phyloP scores from a whole-genome alignment of 2,113 vertebrate genomes.

The Syngnathus scovelli region DNA sequence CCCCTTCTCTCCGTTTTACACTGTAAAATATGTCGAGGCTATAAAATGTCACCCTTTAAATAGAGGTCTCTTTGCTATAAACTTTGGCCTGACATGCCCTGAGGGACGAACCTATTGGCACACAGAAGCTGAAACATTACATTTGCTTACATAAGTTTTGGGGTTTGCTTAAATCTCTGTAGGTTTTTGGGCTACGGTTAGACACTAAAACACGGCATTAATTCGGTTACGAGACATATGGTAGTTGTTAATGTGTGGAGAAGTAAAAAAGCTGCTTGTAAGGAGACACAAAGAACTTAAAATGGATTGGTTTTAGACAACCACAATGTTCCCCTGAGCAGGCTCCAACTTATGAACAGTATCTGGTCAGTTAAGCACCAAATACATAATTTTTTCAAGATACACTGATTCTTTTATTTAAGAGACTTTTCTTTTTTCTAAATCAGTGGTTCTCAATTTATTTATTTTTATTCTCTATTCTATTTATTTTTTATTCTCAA shows the following conservation, averaged over 20 bases:
- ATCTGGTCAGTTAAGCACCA: neutral
- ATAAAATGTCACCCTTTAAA: conserved; percentile 50
- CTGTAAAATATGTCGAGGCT: conserved; percentile 40
- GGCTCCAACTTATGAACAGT: neutral
- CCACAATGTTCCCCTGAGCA: neutral
- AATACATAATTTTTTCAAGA: neutral
- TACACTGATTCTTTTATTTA: neutral
- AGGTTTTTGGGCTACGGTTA: conserved; percentile 17
- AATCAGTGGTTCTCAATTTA: neutral
- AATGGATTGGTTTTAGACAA: neutral
- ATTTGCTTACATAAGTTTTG: conserved; percentile 32
- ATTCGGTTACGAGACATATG: conserved; percentile 47
- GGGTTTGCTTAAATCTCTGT: conserved; percentile 19
- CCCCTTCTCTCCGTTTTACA: conserved; percentile 38
- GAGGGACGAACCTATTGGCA: conserved; percentile 40
- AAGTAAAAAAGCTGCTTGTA: conserved; percentile 13
- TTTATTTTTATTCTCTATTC: too few species aligned
- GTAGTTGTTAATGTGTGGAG: conserved; percentile 41
- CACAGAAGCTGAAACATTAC: conserved; percentile 47
- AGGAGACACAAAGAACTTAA: neutral
- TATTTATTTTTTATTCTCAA: neutral
- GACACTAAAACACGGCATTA: conserved; percentile 39
- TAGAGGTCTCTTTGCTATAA: conserved; percentile 39
- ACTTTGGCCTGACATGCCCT: conserved; percentile 42
- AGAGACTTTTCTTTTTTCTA: neutral